Evolutionary conservation across 2,113 vertebrate species (phyloP).

Genomic region (Alouatta palliata): DNA sequence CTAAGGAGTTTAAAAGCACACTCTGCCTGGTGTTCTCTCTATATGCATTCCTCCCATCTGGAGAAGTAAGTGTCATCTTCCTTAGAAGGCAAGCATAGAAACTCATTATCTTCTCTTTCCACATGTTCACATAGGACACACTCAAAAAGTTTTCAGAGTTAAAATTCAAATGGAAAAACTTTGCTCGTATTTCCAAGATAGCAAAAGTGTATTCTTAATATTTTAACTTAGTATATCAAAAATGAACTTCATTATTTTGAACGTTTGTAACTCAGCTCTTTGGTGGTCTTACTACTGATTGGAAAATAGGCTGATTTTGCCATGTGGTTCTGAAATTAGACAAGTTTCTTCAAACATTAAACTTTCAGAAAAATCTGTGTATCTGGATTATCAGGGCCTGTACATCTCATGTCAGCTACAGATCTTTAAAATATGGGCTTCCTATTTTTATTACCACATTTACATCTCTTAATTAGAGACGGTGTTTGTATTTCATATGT

Average conservation of each 20-base stretch:
- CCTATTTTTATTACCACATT: not conserved
- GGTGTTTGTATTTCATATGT: not conserved
- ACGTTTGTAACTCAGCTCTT: not conserved
- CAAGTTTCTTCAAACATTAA: not conserved
- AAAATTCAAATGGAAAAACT: not conserved
- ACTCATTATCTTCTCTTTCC: not conserved
- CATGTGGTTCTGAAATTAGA: not conserved
- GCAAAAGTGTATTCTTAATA: not conserved
- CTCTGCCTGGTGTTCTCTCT: not conserved
- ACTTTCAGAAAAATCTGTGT: not conserved
- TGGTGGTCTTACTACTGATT: not conserved
- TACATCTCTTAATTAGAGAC: not conserved
- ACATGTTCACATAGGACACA: not conserved
- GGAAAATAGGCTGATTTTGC: not conserved
- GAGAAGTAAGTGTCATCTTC: not conserved
- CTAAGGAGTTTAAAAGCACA: not conserved
- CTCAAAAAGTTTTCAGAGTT: not conserved
- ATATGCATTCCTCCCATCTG: not conserved
- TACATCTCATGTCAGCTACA: not conserved
- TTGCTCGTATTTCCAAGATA: not conserved
- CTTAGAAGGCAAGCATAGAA: not conserved
- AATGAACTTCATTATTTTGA: not conserved
- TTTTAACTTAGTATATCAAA: slow-evolving; percentile 12
- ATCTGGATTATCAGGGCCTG: not conserved
- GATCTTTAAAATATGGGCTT: not conserved